Evolutionary conservation across 2,888 invertebrate species (phyloP), one percentile per base, ranked within the genome.

Genomic region (Galerucella calmariensis): DNA sequence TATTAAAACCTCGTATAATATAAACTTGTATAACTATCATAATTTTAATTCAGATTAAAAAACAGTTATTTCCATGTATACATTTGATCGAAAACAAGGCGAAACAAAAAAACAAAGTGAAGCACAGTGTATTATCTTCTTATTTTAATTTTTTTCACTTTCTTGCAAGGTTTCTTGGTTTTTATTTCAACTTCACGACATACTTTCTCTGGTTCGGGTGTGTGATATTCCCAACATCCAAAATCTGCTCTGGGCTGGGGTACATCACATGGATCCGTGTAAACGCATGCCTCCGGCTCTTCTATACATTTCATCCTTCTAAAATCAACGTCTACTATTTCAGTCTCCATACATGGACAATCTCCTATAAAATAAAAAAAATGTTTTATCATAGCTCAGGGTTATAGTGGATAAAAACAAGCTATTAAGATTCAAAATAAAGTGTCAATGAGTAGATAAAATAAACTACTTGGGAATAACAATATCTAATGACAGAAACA

Each of bases 221-320:
- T 48, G 27, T 74, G 41, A 66, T 79, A 83, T 63, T 82, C 81
- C 82, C 82, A 83, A 71, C 82, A 82, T 14, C 82, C 82, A 76
- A 78, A 78, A 68, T 82, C 82, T 9, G 82, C 82, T 72, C 82
- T 76, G 16, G 78, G 76, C 66, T 20, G 77, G 48, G 24, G 44
- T 24, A 48, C 75, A n/a, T 69, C 70, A 63, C 69, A 79, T n/a
- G 71, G 75, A 69, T 77, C 79, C 12, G 65, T 62, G 1, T 35
- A 12, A 1, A 61, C 44, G 56, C 77, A 78, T 16, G 59, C 66
- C 56, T 81, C 80, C 2, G 53, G 65, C 0, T 75, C 75, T 9
- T 81, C 80, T 41, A 73, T 65, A 68, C 80, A 82, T 58, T 77
- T 75, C 46, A 80, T 72, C 20, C 82, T 75, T 24, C 74, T 77